phyloP scores from a whole-genome alignment of 2,888 invertebrate species.

The Lutraria lutraria region DNA sequence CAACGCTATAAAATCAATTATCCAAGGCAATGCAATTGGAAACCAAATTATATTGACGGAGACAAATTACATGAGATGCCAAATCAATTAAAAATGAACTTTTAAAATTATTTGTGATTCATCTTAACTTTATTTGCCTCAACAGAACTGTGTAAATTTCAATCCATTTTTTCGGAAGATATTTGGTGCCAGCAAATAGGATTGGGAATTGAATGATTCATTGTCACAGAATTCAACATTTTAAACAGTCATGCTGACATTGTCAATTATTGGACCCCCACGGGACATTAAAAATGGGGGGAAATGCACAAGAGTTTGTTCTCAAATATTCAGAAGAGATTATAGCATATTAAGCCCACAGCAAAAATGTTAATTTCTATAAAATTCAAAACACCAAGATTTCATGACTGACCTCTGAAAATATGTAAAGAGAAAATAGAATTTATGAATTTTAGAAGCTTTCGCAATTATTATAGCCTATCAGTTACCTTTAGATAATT shows the following conservation, averaged over 20 bases:
- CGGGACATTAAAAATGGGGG: background rate
- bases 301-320: background rate
- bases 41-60: background rate
- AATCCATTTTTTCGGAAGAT: background rate
- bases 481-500: no score
- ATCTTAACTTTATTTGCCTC: background rate
- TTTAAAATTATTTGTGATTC: background rate
- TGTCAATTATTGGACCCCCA: background rate
- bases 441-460: background rate
- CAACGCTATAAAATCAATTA: background rate
- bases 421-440: background rate
- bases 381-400: background rate
- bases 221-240: background rate
- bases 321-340: background rate
- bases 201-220: background rate
- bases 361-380: background rate
- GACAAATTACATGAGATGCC: background rate
- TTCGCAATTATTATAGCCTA: background rate
- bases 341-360: background rate
- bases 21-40: background rate
- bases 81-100: constrained; percentile 27
- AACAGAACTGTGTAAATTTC: background rate
- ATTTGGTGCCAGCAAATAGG: background rate
- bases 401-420: background rate
- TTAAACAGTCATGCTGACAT: background rate